Percentiles rank a stretch among this genome's conserved stretches.
Evolutionary conservation across 2,888 invertebrate species (phyloP).

Genomic region (Choreutis nemorana): DNA sequence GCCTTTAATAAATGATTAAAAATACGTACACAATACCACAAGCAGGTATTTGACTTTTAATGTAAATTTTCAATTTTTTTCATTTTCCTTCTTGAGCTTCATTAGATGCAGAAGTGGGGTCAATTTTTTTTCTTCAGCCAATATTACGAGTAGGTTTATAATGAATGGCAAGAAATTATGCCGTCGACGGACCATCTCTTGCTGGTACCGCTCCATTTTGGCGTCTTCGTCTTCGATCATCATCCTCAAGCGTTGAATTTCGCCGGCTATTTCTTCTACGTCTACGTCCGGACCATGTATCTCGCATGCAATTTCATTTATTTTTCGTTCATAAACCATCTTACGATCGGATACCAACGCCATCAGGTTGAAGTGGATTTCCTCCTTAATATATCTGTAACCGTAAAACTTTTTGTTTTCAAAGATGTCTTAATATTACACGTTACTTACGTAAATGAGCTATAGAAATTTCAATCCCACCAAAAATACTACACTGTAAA

Average conservation of each 20-base stretch:
- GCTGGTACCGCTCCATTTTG: constrained; percentile 80
- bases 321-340: constrained; percentile 80
- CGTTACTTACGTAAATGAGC: neutral
- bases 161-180: constrained; percentile 99
- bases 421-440: neutral
- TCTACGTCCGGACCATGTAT: constrained; percentile 74
- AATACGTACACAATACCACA: too few relatives aligned
- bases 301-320: constrained; percentile 71
- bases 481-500: neutral
- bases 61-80: too few relatives aligned
- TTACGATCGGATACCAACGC: constrained; percentile 94
- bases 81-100: too few relatives aligned
- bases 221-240: constrained; percentile 87
- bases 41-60: too few relatives aligned
- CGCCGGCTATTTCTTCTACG: constrained; percentile 75
- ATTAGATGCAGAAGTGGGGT: constrained; percentile 88
- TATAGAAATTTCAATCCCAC: constrained; percentile 1
- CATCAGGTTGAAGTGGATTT: constrained; percentile 99
- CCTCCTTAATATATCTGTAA: constrained; percentile 89
- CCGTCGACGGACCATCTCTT: constrained; percentile 91
- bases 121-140: constrained; percentile 92
- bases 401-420: constrained; percentile 7
- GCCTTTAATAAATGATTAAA: too few relatives aligned
- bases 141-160: constrained; percentile 88
- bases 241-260: constrained; percentile 77